These are phyloP conservation scores for Passerina amoena DNA, from an alignment of 2,113 vertebrate genomes.

Conservation along the genomic window DNA sequence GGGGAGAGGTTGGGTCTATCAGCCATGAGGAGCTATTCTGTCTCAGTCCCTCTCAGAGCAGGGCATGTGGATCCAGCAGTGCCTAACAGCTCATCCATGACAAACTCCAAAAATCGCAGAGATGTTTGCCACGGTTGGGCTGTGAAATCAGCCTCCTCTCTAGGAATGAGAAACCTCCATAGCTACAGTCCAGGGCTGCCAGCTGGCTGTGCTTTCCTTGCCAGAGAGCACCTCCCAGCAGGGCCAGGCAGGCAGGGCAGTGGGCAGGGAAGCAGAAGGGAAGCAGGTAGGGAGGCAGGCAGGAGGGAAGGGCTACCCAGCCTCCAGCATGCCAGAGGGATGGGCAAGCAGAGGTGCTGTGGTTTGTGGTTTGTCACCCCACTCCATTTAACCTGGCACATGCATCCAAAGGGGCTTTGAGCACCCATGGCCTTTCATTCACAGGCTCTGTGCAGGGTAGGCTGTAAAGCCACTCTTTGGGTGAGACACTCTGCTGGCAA, in stretches of 20 bases:
- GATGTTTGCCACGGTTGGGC: not conserved
- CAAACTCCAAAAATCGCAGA: not conserved
- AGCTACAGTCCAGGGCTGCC: not conserved
- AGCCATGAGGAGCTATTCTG: not conserved
- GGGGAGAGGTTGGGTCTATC: fast-evolving
- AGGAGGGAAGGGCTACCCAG: not conserved
- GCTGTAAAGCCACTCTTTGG: not conserved
- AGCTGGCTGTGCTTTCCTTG: not conserved
- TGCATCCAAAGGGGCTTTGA: not conserved
- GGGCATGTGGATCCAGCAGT: fast-evolving
- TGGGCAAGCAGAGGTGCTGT: not conserved
- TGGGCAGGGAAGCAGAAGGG: not conserved
- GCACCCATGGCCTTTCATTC: not conserved
- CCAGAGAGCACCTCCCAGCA: not conserved
- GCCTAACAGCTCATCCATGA: not conserved
- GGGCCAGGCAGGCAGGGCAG: not conserved
- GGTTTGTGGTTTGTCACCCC: no score
- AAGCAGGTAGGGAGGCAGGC: no score
- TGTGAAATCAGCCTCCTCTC: constrained; percentile 47
- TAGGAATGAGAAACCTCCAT: constrained; percentile 23
- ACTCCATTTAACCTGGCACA: fast-evolving
- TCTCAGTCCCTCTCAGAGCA: not conserved
- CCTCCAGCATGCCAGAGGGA: not conserved
- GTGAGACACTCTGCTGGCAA: not conserved
- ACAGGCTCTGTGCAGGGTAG: not conserved